Evolutionary conservation across 2,113 vertebrate species (phyloP), one percentile per base, ranked within the genome.

Genomic region (Prochilodus magdalenae): DNA sequence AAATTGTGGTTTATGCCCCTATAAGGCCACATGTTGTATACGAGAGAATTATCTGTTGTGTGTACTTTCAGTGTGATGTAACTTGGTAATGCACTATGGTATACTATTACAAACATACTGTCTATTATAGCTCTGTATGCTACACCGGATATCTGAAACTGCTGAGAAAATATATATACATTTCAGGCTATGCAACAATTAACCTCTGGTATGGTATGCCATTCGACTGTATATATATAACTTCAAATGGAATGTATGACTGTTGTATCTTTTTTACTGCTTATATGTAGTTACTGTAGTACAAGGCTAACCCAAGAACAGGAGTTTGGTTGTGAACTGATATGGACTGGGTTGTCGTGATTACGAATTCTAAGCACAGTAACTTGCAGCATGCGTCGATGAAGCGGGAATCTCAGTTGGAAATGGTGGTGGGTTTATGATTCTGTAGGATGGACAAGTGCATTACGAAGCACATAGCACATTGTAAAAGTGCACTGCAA

Each of bases 101-200:
- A 65, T 79, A 73, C 69, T 53, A 33, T 55, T 74, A 78, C 59
- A 27, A 40, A 75, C 44, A 29, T 71, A 49, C 27, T 55, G 71
- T 82, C 73, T 69, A 51, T 70, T 70, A 74, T 77, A 71, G 65
- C 51, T 71, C 75, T 82, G 71, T 87, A 59, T 70, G 73, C 69
- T 53, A 75, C 75, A 84, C 60, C 26, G 16, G 24, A 70, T 83
- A 77, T 82, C 59, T 65, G 4, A 78, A 67, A 75, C 66, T 33
- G 59, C 26, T 69, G 33, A 74, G 27, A 53, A 75, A 67, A 62
- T 75, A 26, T 59, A 82, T 49, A 63, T 59, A 80, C 73, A 87
- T 83, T 83, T 80, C 73, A 80, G 83, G 80, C 86, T 87, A 87
- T 87, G 86, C 86, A 87, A 87, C 80, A 70, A 74, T 83, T 69